Base-by-base conservation (phyloP, 2,113 vertebrate genomes). In the Cavia aperea region DNA sequence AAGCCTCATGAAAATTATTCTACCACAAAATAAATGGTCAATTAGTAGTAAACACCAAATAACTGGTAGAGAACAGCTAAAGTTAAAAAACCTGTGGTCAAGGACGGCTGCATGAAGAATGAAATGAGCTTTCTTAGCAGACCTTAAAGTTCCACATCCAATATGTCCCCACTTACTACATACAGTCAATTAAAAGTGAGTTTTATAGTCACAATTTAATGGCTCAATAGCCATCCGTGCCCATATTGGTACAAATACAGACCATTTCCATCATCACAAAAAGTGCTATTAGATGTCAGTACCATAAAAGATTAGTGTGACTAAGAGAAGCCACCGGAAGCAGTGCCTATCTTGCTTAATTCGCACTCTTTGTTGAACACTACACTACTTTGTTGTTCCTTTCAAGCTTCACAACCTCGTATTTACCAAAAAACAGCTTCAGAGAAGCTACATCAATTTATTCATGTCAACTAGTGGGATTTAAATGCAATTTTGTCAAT, bases 361-460 rank as follows among this genome's bases (percentile, higher is more conserved):
- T 63, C 49, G 49, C 84, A 72, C 24, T 65, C 5, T 63, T 77
- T 46, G 18, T 65, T 54, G 92, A 66, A 18, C 84, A 86, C 66
- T 78, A 60, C 51, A 86, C 16, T 87, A 93, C 39, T 39, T 39
- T 39, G 73, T 49, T 26, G 16, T 86, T 73, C 91, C 54, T 83
- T 36, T 90, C 60, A 82, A 88, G 87, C 24, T 68, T 79, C 39
- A 93, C 11, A 81, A 78, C 24, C 29, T 10, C 8, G 9, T 49
- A 81, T 91, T 90, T 95, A 65, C 24, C 81, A n/a, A 49, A 95
- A 95, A 87, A 77, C 31, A 92, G n/a, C 29, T 33, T 93, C 81
- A 56, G 51, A 93, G 81, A 90, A 84, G 5, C 79, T 92, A 87
- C 58, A 87, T 51, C 56, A 91, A 73, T 92, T 89, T 78, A 16